phyloP scores from a whole-genome alignment of 2,797 vertebrate genomes.

The Myoxocephalus aenaeus region DNA sequence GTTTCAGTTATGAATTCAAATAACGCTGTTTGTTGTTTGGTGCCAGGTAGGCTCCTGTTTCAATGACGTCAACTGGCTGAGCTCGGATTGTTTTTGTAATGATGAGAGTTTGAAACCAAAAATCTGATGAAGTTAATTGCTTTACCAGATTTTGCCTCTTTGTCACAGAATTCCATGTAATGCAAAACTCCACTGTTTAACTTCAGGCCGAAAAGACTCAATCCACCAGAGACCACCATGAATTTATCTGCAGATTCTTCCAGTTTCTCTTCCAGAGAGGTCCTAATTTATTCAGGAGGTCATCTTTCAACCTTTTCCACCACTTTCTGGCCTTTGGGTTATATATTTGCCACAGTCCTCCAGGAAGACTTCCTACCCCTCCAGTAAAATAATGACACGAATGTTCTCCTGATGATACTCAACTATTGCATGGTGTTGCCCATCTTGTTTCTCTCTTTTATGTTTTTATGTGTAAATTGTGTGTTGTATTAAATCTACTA shows the following conservation, averaged over 20 bases:
- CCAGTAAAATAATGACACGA: constrained; percentile 47
- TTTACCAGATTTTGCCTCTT: constrained; percentile 6
- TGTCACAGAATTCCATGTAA: constrained; percentile 7
- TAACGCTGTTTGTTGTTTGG: no score
- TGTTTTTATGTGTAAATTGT: constrained; percentile 80
- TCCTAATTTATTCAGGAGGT: constrained; percentile 72
- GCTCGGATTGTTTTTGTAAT: background rate
- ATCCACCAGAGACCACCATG: constrained; percentile 18
- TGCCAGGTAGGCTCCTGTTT: no score
- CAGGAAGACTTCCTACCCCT: constrained; percentile 43
- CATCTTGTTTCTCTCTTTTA: constrained; percentile 46
- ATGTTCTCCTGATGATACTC: constrained; percentile 54
- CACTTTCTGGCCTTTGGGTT: constrained; percentile 59
- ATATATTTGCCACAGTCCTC: constrained; percentile 63
- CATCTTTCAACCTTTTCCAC: constrained; percentile 54
- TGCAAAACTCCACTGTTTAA: background rate
- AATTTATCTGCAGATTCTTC: constrained; percentile 40
- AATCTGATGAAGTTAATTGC: background rate
- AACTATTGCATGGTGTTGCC: constrained; percentile 77
- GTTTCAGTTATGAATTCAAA: no score
- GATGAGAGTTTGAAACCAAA: background rate
- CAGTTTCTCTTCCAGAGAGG: constrained; percentile 67
- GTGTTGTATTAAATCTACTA: constrained; percentile 75
- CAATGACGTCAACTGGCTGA: background rate
- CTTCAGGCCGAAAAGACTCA: constrained; percentile 5